Base-by-base conservation (phyloP, 1,140 invertebrate species). In the Rhopalosiphum maidis region DNA sequence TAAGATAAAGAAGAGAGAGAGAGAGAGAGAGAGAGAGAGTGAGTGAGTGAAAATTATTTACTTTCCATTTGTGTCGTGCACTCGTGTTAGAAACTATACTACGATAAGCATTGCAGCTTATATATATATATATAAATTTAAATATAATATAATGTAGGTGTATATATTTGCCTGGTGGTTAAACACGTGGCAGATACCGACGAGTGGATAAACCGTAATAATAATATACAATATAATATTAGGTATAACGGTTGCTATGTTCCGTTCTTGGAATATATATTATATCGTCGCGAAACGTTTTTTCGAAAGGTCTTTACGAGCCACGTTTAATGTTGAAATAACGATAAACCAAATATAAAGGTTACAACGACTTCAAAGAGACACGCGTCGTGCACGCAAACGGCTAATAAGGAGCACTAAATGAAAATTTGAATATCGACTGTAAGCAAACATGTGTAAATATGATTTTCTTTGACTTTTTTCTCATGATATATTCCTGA, bases 61-160 rank as follows among this genome's bases (percentile, higher is more conserved):
- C 37, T 90, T 90, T 41, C 89, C 54, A 43, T 90, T 90, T 60
- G 54, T 90, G 37, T 60, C 22, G 54, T 68, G 54, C 89, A 68
- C 55, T 90, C 41, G 55, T 46, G 54, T 68, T 43, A 68, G 43
- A 90, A 68, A 54, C 88, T 18, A 41, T 41, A 54, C 88, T 25
- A 25, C 35, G 89, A 90, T 90, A 90, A 90, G 89, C 51, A 68
- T 68, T n/a, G 60, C 30, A 68, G 60, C 82, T 37, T 85, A 41
- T 25, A 9, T 41, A 35, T 68, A 15, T n/a, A 18, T 60, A 60
- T 60, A 30, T 18, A 35, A 5, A 77, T 35, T 37, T 82, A 77
- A 4, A 37, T 82, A 82, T 82, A 51, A 82, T 22, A 35, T 37
- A 82, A 35, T 77, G 1, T 21, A 77, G 30, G n/a, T 77, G 18